These are phyloP conservation scores for Ecdyonurus torrentis DNA, from an alignment of 2,888 invertebrate species.

Conservation along the genomic window DNA sequence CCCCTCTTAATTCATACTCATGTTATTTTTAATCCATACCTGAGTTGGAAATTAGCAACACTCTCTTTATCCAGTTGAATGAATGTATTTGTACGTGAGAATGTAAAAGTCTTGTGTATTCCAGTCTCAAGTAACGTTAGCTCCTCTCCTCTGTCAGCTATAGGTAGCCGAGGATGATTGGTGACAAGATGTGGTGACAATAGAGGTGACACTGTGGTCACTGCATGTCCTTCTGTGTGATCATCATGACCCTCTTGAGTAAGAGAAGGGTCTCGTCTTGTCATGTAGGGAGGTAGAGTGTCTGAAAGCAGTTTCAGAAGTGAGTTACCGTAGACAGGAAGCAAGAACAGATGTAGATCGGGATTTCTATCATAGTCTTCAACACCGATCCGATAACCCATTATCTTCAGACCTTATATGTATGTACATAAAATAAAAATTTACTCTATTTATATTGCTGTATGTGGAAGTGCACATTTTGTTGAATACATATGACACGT, in stretches of 20 bases:
- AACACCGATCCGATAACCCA: too few species aligned
- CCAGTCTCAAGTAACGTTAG: conserved; percentile 75
- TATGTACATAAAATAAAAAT: too few species aligned
- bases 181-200: background rate
- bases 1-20: background rate
- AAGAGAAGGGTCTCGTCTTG: conserved; percentile 24
- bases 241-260: background rate
- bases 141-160: conserved; percentile 56
- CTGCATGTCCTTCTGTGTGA: background rate
- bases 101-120: conserved; percentile 74
- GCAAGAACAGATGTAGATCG: too few species aligned
- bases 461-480: too few species aligned
- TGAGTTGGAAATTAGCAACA: conserved; percentile 74
- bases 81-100: conserved; percentile 77
- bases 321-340: too few species aligned
- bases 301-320: conserved; percentile 26
- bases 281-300: conserved; percentile 33
- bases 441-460: too few species aligned
- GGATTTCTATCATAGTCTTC: too few species aligned
- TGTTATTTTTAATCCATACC: conserved; percentile 34
- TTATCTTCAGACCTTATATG: too few species aligned
- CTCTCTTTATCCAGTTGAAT: conserved; percentile 83
- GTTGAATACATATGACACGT: too few species aligned
- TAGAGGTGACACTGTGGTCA: background rate
- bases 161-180: conserved; percentile 43